Base-by-base conservation (phyloP, 2,888 invertebrate species). In the Perithous albicinctus region DNA sequence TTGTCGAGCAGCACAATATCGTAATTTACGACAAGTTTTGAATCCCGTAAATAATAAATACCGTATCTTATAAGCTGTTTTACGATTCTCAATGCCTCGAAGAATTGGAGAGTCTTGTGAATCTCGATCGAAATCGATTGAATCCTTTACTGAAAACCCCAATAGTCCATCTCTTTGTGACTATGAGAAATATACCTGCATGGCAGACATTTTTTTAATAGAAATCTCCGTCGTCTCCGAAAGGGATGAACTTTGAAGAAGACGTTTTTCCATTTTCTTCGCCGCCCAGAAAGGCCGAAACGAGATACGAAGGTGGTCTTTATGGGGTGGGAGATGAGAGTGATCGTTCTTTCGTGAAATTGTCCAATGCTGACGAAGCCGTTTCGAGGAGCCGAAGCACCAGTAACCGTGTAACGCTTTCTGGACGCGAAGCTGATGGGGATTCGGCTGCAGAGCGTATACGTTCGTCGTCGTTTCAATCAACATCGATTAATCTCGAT, bases 401-500 rank as follows among this genome's bases (percentile, higher is more conserved):
- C 77, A 35, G 43, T 51, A 75, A 78, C 75, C 20, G 66, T 75
- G 75, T 82, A 78, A 74, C 41, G 54, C 70, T 75, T 54, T 38
- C 66, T 61, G 56, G 66, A 70, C 35, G 61, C 54, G 51, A 72
- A 82, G 66, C 75, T 18, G 70, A 43, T 38, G 69, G 70, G 59
- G 63, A 63, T 78, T 23, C 56, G 64, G 41, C 41, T 64, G 38
- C 64, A 8, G 15, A 41, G 43, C 56, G 23, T 32, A 66, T 56
- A 56, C 32, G 29, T 15, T 35, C 41, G 32, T 15, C 69, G 63
- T 66, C 86, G 86, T 86, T 88, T 88, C 87, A 86, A 88, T 88
- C 88, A 87, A 86, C 84, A 86, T 87, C 88, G 88, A 88, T 88
- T 88, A 88, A 88, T 88, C 88, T 88, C 88, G 86, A 88, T 88